Conservation (phyloP, 2,113 vertebrate species). For the Myotis yumanensis region DNA sequence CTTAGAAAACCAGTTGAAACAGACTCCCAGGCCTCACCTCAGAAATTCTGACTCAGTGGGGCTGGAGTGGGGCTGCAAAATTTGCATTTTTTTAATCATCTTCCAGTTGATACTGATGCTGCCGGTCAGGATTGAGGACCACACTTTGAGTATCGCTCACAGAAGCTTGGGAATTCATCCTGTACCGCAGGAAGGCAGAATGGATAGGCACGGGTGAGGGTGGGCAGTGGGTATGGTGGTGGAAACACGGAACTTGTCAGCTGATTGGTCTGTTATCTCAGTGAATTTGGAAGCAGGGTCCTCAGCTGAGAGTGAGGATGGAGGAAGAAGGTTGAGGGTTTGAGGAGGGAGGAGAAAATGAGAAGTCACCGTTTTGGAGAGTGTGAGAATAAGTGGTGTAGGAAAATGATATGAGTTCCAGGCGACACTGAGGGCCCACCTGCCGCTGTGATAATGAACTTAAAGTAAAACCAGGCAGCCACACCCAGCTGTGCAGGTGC, state of each 20-base stretch:
- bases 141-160: neutral
- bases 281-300: neutral
- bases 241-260: too few species aligned
- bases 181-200: neutral
- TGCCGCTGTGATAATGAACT: neutral
- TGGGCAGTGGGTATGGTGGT: fast-evolving
- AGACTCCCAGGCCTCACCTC: neutral
- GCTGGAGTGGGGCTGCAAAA: neutral
- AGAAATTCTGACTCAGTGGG: neutral
- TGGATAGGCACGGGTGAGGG: neutral
- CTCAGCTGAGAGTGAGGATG: neutral
- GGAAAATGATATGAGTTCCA: neutral
- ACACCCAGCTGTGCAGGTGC: too few species aligned
- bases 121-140: neutral
- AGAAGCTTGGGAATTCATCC: neutral
- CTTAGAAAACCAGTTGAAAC: neutral
- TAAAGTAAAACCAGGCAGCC: neutral
- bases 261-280: neutral
- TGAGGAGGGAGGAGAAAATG: neutral
- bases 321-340: neutral
- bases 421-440: neutral
- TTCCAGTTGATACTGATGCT: neutral
- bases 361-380: neutral
- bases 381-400: neutral
- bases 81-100: neutral